Percentiles rank a stretch among this genome's conserved stretches.
Conservation (phyloP, 35 echinoderm and acorn worm genomes). For the Acanthaster planci region DNA sequence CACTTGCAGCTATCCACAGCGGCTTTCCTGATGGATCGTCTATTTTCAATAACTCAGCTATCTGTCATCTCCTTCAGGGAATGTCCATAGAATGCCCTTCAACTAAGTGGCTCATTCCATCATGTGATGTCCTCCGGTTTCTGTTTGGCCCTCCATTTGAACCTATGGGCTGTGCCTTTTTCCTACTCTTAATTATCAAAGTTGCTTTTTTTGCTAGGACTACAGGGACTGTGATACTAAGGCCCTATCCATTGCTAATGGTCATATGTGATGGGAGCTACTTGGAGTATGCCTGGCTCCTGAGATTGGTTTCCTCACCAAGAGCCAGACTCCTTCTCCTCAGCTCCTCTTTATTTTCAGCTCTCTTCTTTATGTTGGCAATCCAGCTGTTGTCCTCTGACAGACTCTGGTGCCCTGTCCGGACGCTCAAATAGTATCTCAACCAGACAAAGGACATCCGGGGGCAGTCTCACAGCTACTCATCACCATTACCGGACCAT, state of each 20-base stretch:
- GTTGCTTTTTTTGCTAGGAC: slow-evolving; percentile 34
- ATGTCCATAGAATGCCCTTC: slow-evolving; percentile 33
- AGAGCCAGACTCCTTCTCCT: too few species aligned
- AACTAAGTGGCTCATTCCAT: slow-evolving; percentile 16
- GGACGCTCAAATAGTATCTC: too few species aligned
- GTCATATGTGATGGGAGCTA: slow-evolving; percentile 21
- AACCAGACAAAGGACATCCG: too few species aligned
- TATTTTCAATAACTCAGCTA: neutral
- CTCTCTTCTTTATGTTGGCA: too few species aligned
- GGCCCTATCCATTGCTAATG: slow-evolving; percentile 8
- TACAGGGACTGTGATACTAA: slow-evolving; percentile 23
- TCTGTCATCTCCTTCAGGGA: neutral
- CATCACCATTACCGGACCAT: too few species aligned
- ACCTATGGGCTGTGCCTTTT: neutral
- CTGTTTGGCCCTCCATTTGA: slow-evolving; percentile 30
- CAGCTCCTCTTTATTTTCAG: too few species aligned
- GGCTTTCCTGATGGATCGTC: slow-evolving; percentile 36
- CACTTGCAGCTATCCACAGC: slow-evolving; percentile 41
- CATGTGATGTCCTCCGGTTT: slow-evolving; percentile 32
- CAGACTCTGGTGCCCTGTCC: too few species aligned
- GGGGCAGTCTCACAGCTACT: too few species aligned
- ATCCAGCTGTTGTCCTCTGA: too few species aligned
- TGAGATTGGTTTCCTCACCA: too few species aligned
- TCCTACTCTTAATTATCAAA: slow-evolving; percentile 35
- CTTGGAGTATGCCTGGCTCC: slow-evolving; percentile 5